Conservation (phyloP, 2,888 invertebrate genomes). For the Agrotis ipsilon region DNA sequence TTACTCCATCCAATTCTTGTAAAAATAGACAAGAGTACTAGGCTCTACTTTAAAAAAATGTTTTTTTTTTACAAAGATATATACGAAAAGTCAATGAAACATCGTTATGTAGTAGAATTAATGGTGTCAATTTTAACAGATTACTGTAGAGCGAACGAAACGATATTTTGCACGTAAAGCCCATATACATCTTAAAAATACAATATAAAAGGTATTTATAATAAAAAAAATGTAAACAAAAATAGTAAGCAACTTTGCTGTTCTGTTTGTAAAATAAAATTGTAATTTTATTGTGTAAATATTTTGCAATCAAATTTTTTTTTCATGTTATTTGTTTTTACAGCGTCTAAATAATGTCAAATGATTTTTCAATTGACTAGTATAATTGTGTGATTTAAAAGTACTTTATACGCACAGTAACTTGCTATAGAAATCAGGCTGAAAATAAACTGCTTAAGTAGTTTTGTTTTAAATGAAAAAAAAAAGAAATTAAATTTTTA, state of each 20-base stretch:
- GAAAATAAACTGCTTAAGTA: neutral
- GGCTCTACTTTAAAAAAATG: slow-evolving; percentile 26
- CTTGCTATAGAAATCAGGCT: slow-evolving; percentile 25
- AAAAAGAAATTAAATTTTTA: neutral
- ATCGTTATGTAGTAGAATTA: slow-evolving; percentile 28
- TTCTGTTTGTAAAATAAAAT: slow-evolving; percentile 52
- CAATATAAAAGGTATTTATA: slow-evolving; percentile 17
- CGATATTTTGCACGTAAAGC: slow-evolving; percentile 55
- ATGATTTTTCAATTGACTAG: slow-evolving; percentile 7
- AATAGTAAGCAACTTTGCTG: neutral
- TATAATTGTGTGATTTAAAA: slow-evolving; percentile 33
- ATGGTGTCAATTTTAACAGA: slow-evolving; percentile 47
- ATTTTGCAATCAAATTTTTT: neutral
- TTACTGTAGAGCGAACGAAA: slow-evolving; percentile 23
- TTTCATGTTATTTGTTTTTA: slow-evolving; percentile 8
- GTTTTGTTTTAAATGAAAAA: neutral
- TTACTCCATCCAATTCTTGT: slow-evolving; percentile 32
- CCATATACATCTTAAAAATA: slow-evolving; percentile 21
- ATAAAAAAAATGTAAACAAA: slow-evolving; percentile 3
- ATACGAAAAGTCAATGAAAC: slow-evolving; percentile 26
- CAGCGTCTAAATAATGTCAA: slow-evolving; percentile 6
- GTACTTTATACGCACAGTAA: slow-evolving; percentile 40
- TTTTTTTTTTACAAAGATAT: slow-evolving; percentile 16
- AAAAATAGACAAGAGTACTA: slow-evolving; percentile 43
- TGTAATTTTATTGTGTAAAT: slow-evolving; percentile 54